Conservation (phyloP, 2,888 invertebrate genomes). For the Chymomyza fuscimana region DNA sequence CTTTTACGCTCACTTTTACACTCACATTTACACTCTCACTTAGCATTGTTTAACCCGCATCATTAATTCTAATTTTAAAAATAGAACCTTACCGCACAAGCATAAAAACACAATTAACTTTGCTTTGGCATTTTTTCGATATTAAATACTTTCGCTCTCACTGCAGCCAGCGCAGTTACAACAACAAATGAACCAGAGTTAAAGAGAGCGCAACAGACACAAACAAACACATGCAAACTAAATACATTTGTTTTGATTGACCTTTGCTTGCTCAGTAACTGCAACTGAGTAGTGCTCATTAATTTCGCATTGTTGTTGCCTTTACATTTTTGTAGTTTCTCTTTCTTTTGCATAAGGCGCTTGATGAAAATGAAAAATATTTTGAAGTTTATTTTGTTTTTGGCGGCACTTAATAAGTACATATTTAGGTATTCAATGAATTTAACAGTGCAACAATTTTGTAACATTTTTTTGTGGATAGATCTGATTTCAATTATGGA, state of each 20-base stretch:
- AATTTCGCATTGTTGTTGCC: neutral
- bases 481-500: too few relatives aligned
- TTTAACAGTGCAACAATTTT: too few relatives aligned
- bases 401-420: too few relatives aligned
- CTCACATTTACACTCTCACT: too few relatives aligned
- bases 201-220: neutral
- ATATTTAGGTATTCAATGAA: too few relatives aligned
- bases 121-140: neutral
- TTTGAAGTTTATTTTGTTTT: too few relatives aligned
- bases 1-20: too few relatives aligned
- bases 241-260: neutral
- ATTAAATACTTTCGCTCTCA: neutral
- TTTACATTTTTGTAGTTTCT: too few relatives aligned
- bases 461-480: too few relatives aligned
- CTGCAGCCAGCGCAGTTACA: neutral
- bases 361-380: neutral
- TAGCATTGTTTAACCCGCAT: too few relatives aligned
- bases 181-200: neutral
- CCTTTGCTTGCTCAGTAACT: too few relatives aligned
- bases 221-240: neutral
- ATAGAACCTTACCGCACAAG: neutral
- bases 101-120: neutral
- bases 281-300: neutral
- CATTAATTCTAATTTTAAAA: too few relatives aligned
- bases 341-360: neutral